Evolutionary conservation across 2,113 vertebrate genomes (phyloP).

Genomic region (Acanthochromis polyacanthus): DNA sequence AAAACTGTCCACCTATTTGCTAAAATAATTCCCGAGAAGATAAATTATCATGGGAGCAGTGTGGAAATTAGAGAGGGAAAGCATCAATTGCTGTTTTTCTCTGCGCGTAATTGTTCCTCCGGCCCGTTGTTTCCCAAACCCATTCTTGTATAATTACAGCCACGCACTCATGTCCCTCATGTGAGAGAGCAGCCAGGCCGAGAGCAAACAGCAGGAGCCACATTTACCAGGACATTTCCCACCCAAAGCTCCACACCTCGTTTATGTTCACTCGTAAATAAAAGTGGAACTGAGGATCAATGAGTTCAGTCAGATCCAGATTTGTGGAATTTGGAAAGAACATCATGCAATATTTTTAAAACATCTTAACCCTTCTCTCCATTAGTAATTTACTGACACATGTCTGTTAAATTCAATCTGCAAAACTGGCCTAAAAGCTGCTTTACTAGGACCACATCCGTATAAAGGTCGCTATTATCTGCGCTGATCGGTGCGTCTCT

Average conservation of each 20-base stretch:
- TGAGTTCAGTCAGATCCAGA: neutral
- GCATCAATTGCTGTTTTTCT: conserved; percentile 61
- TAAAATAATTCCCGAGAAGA: conserved; percentile 2
- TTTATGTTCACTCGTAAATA: neutral
- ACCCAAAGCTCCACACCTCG: neutral
- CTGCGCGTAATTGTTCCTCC: conserved; percentile 58
- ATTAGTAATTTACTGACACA: too few relatives aligned
- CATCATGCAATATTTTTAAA: neutral
- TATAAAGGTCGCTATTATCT: neutral
- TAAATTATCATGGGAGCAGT: conserved; percentile 6
- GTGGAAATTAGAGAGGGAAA: conserved; percentile 15
- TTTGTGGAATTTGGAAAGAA: too few relatives aligned
- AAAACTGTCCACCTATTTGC: conserved; percentile 18
- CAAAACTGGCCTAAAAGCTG: neutral
- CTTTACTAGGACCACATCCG: neutral
- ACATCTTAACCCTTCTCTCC: too few relatives aligned
- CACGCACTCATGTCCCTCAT: conserved; percentile 30
- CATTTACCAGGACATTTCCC: neutral
- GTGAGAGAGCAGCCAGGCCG: conserved; percentile 29
- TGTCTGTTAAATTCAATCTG: neutral
- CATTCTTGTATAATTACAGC: conserved; percentile 62
- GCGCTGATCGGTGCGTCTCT: conserved; percentile 10
- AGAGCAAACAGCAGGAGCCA: conserved; percentile 55
- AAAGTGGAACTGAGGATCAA: neutral
- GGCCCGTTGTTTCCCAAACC: conserved; percentile 44